Base-by-base conservation (phyloP, 2,888 invertebrate species). In the Lymantria dispar region DNA sequence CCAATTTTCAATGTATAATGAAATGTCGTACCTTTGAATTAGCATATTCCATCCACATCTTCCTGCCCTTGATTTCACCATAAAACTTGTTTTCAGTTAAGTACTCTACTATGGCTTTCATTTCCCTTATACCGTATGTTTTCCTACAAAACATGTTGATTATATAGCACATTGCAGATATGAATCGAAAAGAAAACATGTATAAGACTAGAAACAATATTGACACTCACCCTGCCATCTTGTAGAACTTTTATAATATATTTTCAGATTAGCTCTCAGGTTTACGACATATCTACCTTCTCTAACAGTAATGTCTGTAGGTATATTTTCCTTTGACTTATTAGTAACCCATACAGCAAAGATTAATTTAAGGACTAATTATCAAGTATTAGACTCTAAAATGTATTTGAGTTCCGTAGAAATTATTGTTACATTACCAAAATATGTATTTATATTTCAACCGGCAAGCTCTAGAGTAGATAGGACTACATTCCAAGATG, bases 21-120 rank as follows among this genome's bases (percentile, higher is more conserved):
- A 33, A 10, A 33, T 33, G 8, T 33, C 63, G 74, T 73, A 90
- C 91, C 63, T 74, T 67, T 14, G 85, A 73, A 57, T 68, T 79
- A 5, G 85, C 84, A 71, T 78, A 83, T 38, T 87, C 82, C 64
- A 84, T 70, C 91, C 91, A 92, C 84, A 91, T 85, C 67, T 85
- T 90, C 50, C 87, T 73, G 10, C 85, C 91, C 60, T 61, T 86
- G 12, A 77, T 68, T 69, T 87, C 83, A 47, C 68, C 58, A 58
- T 79, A 91, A 5, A 78, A 74, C 52, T 76, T 80, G 15, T 79
- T 72, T 49, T 83, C 76, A 29, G 65, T 68, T 50, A 92, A 62
- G 68, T 87, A 90, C 0, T 88, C 82, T 43, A 91, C 85, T 49
- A 92, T 91, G 2, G 52, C 54, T 58, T 80, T 87, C 85, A 88